Base-by-base conservation (phyloP, 2,797 vertebrate species). In the Sphenodon punctatus region DNA sequence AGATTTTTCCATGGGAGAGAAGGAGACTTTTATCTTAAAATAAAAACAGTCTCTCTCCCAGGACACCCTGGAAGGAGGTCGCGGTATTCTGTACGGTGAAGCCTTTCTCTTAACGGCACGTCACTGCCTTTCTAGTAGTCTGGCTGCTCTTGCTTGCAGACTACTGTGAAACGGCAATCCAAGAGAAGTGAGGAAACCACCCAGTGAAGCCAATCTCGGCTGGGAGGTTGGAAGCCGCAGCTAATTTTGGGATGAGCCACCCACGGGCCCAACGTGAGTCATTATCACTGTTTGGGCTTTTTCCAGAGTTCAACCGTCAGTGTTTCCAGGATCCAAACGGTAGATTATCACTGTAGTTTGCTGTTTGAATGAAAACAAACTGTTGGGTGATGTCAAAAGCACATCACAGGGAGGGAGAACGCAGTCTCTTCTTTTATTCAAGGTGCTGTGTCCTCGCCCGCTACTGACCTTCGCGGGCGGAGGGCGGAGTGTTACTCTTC, bases 221-320 rank as follows among this genome's bases (percentile, higher is more conserved):
- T 94, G 92, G 88, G 91, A 93, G 88, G 90, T 88, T 73, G 89
- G 88, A 90, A 87, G 82, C 84, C 84, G 86, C 82, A 92, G 84
- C 90, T 90, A 92, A 91, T 88, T 82, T 80, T 83, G 86, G 70
- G 66, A 78, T 27, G 58, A 93, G 86, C 89, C 90, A 90, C 90
- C 90, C 89, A 89, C 81, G 80, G 88, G 56, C 84, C 68, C 80
- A 65, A 66, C 1, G 3, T 91, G 82, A 87, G 69, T 92, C 87
- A 91, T 72, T 78, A 74, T 85, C 89, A 85, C 85, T 88, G 86
- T 89, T 90, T 82, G 82, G 49, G 6, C 38, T 68, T 93, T 93
- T 93, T 89, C 81, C 71, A 78, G 71, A 88, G 73, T 68, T 58
- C 0, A 6, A 38, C 75, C 74, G 39, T 5, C 25, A 48, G 25